phyloP scores from a whole-genome alignment of 1,140 invertebrate species.

The Papilio polyxenes region DNA sequence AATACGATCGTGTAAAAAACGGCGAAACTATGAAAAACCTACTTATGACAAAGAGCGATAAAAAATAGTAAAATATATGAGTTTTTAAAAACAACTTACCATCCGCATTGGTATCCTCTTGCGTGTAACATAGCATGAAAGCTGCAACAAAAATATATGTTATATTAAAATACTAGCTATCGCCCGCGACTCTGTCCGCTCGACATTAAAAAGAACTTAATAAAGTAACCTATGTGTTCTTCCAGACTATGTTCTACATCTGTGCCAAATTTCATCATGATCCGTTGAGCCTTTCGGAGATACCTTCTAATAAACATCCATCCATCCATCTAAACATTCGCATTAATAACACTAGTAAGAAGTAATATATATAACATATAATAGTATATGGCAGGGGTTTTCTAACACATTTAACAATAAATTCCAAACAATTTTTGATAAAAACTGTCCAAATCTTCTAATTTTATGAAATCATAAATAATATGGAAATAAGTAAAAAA shows the following conservation, averaged over 20 bases:
- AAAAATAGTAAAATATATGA: conserved; percentile 64
- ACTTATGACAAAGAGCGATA: conserved; percentile 69
- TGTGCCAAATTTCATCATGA: too few relatives aligned
- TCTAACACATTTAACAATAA: neutral
- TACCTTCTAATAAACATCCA: too few relatives aligned
- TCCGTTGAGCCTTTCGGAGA: too few relatives aligned
- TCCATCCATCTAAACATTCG: too few relatives aligned
- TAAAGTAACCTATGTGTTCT: too few relatives aligned
- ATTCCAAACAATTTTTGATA: too few relatives aligned
- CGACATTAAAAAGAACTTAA: too few relatives aligned
- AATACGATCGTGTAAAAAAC: conserved; percentile 52
- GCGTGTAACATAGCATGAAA: conserved; percentile 95
- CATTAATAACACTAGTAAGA: too few relatives aligned
- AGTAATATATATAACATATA: neutral
- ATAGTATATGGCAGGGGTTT: neutral
- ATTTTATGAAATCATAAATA: neutral
- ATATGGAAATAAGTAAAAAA: conserved; percentile 24
- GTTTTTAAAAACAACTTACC: conserved; percentile 83
- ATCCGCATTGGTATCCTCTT: conserved; percentile 93
- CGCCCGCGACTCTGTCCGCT: too few relatives aligned
- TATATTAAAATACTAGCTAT: conserved; percentile 30
- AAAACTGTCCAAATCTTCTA: too few relatives aligned
- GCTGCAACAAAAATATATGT: conserved; percentile 86
- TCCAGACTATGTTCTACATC: too few relatives aligned
- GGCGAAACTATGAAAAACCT: conserved; percentile 58